phyloP scores from a whole-genome alignment of 2,888 invertebrate genomes.

The Stegophylla sp. region DNA sequence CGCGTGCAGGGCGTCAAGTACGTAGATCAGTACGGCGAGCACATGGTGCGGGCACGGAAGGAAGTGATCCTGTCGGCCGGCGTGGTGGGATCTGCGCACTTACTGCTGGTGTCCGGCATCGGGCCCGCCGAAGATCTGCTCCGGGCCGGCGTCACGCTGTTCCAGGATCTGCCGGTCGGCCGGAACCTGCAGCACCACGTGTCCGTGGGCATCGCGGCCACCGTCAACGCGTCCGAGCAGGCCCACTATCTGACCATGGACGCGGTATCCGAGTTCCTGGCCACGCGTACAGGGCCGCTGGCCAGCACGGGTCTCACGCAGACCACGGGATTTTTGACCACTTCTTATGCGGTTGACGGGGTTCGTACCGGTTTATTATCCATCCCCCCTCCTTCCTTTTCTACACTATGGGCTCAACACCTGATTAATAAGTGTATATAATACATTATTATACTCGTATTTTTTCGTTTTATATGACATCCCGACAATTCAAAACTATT shows the following conservation, averaged over 20 bases:
- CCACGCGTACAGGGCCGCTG: conserved; percentile 65
- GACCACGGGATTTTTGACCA: conserved; percentile 65
- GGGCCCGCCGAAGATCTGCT: conserved; percentile 68
- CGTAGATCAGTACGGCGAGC: conserved; percentile 65
- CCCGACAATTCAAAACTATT: too few relatives aligned
- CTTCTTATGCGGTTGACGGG: conserved; percentile 63
- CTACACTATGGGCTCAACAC: too few relatives aligned
- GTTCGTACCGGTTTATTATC: neutral
- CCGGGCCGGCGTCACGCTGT: conserved; percentile 65
- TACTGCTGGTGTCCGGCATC: conserved; percentile 75
- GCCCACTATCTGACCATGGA: conserved; percentile 62
- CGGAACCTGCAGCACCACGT: conserved; percentile 70
- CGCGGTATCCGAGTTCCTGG: conserved; percentile 64
- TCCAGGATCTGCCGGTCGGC: conserved; percentile 68
- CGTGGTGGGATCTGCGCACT: conserved; percentile 72
- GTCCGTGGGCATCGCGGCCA: conserved; percentile 64
- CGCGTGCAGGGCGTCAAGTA: conserved; percentile 82
- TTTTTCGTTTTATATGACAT: too few relatives aligned
- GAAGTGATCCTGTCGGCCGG: conserved; percentile 75
- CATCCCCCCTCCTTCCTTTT: too few relatives aligned
- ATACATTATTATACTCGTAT: too few relatives aligned
- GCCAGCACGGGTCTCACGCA: conserved; percentile 66
- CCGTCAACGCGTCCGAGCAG: conserved; percentile 59
- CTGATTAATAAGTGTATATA: too few relatives aligned
- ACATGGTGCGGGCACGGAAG: conserved; percentile 69